Percentiles rank a stretch among this genome's conserved stretches.
phyloP scores from a whole-genome alignment of 2,888 invertebrate species.

The Prenolepis imparis region DNA sequence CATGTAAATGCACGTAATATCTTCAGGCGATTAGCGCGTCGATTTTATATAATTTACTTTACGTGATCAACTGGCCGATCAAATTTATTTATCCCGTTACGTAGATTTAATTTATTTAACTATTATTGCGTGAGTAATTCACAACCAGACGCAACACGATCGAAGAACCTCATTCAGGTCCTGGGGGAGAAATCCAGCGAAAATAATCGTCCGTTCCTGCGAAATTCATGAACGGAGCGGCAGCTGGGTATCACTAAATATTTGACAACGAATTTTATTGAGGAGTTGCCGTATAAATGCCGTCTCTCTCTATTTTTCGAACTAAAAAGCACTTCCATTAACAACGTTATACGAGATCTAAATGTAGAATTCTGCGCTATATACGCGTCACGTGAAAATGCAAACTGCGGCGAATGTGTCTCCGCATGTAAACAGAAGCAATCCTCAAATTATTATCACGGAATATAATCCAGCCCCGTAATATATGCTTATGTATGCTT shows the following conservation, averaged over 20 bases:
- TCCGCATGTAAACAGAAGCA: background rate
- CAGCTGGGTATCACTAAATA: constrained; percentile 61
- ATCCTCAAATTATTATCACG: constrained; percentile 13
- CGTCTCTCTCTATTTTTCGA: background rate
- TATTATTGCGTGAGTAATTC: constrained; percentile 25
- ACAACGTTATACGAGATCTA: constrained; percentile 1
- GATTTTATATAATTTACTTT: background rate
- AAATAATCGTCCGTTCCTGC: constrained; percentile 63
- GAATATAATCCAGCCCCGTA: constrained; percentile 9
- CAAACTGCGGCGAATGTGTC: background rate
- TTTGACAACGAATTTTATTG: constrained; percentile 63
- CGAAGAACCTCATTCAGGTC: constrained; percentile 44
- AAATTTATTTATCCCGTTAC: background rate
- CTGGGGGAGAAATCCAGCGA: constrained; percentile 37
- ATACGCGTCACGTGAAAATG: background rate
- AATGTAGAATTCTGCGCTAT: background rate
- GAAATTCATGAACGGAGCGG: constrained; percentile 64
- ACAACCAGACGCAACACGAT: constrained; percentile 34
- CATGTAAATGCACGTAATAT: background rate
- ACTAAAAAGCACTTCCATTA: background rate
- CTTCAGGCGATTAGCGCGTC: background rate
- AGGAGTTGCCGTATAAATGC: constrained; percentile 22
- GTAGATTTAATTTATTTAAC: constrained; percentile 10
- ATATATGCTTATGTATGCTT: constrained; percentile 7
- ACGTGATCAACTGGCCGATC: background rate